Percentiles rank a stretch among this genome's conserved stretches.
phyloP scores from a whole-genome alignment of 2,797 vertebrate species.

The Danio tinwini region DNA sequence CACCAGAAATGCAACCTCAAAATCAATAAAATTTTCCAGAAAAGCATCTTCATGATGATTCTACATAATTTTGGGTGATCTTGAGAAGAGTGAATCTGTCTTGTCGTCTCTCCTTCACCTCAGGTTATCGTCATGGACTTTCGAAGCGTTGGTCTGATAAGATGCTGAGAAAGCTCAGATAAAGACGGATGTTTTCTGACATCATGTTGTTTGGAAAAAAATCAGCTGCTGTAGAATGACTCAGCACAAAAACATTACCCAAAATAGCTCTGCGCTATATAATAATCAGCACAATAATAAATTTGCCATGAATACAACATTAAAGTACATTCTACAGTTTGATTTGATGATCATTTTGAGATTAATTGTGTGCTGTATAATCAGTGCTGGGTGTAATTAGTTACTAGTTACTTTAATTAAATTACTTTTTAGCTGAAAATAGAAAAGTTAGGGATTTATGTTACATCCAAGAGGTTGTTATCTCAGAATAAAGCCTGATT shows the following conservation, averaged over 20 bases:
- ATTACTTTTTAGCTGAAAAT: no score
- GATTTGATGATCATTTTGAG: background rate
- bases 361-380: background rate
- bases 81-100: background rate
- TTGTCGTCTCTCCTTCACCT: background rate
- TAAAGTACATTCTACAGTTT: background rate
- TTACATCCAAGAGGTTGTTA: no score
- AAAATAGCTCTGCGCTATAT: background rate
- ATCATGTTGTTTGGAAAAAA: background rate
- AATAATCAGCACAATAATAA: background rate
- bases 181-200: background rate
- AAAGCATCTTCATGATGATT: background rate
- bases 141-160: slow-evolving; percentile 7
- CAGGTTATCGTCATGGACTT: slow-evolving; percentile 21
- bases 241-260: background rate
- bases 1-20: no score
- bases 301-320: background rate
- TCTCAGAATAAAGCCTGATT: no score
- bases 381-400: no score
- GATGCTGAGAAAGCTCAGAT: background rate
- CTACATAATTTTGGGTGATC: no score
- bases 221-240: background rate
- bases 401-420: no score
- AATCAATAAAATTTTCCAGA: no score
- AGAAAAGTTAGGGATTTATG: no score